phyloP scores from a whole-genome alignment of 2,113 vertebrate genomes.

The Mugil cephalus region DNA sequence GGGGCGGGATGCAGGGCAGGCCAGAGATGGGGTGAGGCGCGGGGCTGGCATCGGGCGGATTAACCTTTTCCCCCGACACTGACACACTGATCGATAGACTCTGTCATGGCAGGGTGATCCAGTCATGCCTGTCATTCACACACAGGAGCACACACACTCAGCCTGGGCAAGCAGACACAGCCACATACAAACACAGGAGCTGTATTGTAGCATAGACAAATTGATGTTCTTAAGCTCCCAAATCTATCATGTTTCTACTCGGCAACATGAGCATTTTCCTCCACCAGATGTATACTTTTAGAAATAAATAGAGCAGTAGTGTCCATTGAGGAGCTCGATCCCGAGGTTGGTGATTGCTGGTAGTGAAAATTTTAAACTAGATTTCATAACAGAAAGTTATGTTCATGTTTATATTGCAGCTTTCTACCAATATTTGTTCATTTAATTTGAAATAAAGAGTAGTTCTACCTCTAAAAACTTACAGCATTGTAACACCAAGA shows the following conservation, averaged over 20 bases:
- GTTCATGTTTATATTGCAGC: too few relatives aligned
- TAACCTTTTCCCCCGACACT: constrained; percentile 85
- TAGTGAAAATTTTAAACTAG: not conserved
- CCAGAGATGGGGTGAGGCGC: constrained; percentile 68
- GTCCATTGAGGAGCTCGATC: not conserved
- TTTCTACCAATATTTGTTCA: not conserved
- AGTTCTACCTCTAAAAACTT: not conserved
- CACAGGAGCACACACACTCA: constrained; percentile 22
- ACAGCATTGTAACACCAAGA: too few relatives aligned
- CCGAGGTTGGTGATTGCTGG: too few relatives aligned
- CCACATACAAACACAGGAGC: constrained; percentile 7
- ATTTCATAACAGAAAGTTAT: too few relatives aligned
- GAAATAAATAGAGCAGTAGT: not conserved
- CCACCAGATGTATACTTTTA: not conserved
- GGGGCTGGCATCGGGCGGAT: constrained; percentile 78
- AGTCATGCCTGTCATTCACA: constrained; percentile 79
- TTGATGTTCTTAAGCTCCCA: not conserved
- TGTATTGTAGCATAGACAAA: not conserved
- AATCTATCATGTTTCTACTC: not conserved
- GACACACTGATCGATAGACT: constrained; percentile 86
- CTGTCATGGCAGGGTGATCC: constrained; percentile 83
- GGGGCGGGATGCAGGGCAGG: constrained; percentile 71
- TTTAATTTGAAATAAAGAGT: not conserved
- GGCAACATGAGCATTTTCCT: not conserved
- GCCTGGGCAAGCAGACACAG: not conserved